Evolutionary conservation across 2,797 vertebrate species (phyloP).

Genomic region (Poeciliopsis turneri): DNA sequence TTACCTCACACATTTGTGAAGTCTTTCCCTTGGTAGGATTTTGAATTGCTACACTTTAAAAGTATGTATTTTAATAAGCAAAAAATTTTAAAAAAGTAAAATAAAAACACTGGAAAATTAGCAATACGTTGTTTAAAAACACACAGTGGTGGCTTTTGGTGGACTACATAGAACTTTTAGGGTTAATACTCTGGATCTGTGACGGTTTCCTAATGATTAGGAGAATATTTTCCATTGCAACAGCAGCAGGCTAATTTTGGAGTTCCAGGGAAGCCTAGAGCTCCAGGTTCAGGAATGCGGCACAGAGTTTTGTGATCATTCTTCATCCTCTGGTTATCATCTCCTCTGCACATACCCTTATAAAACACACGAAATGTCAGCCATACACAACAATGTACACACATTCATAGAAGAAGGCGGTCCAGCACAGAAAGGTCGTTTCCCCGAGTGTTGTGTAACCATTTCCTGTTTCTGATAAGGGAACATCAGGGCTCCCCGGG

Average conservation of each 20-base stretch:
- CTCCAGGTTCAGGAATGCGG: conserved; percentile 73
- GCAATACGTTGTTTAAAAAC: neutral
- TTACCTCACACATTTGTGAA: neutral
- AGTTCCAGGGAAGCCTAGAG: conserved; percentile 59
- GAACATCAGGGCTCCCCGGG: conserved; percentile 63
- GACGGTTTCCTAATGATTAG: conserved; percentile 72
- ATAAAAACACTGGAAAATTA: neutral
- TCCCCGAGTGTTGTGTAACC: conserved; percentile 76
- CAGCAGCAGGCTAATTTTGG: conserved; percentile 77
- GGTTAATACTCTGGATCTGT: conserved; percentile 45
- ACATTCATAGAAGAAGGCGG: conserved; percentile 38
- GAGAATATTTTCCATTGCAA: conserved; percentile 71
- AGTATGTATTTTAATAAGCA: neutral
- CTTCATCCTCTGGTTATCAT: conserved; percentile 53
- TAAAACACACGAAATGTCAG: conserved; percentile 31
- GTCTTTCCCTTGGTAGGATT: neutral
- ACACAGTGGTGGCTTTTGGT: conserved; percentile 40
- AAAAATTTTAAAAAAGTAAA: neutral
- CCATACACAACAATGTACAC: conserved; percentile 29
- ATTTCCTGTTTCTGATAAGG: conserved; percentile 75
- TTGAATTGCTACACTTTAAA: neutral
- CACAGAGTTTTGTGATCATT: conserved; percentile 74
- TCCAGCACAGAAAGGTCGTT: conserved; percentile 38
- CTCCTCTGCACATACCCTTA: conserved; percentile 29
- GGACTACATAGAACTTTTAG: conserved; percentile 49